Evolutionary conservation across 1,140 invertebrate species (phyloP), one percentile per base, ranked within the genome.

Genomic region (Aphelinus certus): DNA sequence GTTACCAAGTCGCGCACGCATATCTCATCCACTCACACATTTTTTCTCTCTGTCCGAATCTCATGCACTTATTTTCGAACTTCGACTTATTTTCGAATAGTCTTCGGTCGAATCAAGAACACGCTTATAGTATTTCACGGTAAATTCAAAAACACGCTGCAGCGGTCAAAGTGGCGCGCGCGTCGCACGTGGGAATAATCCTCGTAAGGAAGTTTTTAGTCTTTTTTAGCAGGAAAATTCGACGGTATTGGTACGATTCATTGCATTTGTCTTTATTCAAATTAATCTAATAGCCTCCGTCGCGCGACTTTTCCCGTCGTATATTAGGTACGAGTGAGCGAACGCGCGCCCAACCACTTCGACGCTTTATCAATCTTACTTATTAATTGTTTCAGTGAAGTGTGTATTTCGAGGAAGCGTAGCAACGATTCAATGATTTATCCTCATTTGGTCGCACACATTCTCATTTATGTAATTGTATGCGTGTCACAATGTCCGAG

Each of bases 401-500:
- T 46, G 49, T 65, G 9, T 65, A 5, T 65, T 7, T 67, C 10
- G 47, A 57, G 43, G 45, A 57, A 68, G 45, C 56, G 65, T 45
- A 7, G 51, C 65, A 43, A 60, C 9, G 26, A 58, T 57, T 70
- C 46, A 7, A 26, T 43, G 26, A 6, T 69, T 46, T 60, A 26
- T 70, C 57, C n/a, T n/a, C 26, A 42, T 58, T 7, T 2, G 47
- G 7, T 55, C n/a, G 3, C 53, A n/a, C 43, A 26, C 9, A 46
- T 26, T 53, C 55, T 66, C 43, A 46, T 73, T 43, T 10, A n/a
- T 67, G 43, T 66, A 58, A 42, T 42, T 65, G 7, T 65, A 65
- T 73, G n/a, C 48, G 58, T 75, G 7, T 51, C 9, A 64, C 64
- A 66, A 76, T 62, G 57, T 74, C 77, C 73, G 73, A 64, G 60